Base-by-base conservation (phyloP, 1,140 invertebrate genomes). In the Habropoda laboriosa region DNA sequence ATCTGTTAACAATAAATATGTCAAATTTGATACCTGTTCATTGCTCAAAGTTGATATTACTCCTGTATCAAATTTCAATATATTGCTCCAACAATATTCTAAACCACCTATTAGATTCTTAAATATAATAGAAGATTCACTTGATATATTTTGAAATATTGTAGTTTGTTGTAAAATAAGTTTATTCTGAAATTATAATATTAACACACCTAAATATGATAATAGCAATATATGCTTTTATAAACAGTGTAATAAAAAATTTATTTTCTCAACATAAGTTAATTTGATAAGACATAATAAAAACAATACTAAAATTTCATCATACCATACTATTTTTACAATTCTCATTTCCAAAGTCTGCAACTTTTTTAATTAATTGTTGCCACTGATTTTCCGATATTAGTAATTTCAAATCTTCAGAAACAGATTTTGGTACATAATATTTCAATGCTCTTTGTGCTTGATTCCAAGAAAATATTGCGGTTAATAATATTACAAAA, bases 131-230 rank as follows among this genome's bases (percentile, higher is more conserved):
- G 27, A 32, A 79, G 64, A 47, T 24, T 83, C 63, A 40, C 76
- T 49, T 38, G 51, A 60, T 30, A 32, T 42, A 64, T 72, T 70
- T 24, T 67, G 42, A 21, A 38, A 63, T 10, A 80, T 42, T 61
- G 55, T 86, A n/a, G 85, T 18, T 68, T 60, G 64, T 66, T 88
- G 80, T 51, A 89, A 79, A 58, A 89, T 79, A 82, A 90, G 83
- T 57, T 85, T 87, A 74, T 89, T 89, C 89, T 90, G 85, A 83
- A 90, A 90, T 85, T 45, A 35, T 13, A 74, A 78, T 42, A 57
- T 42, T 13, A 74, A 78, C 38, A 57, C 35, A 58, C 3, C 27
- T 64, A 81, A 27, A 68, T 72, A 61, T 38, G 63, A 73, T 61
- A n/a, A 35, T 24, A 57, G 38, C 24, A 70, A 40, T 47, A 66